phyloP scores from a whole-genome alignment of 2,113 vertebrate genomes.

The Anhinga anhinga region DNA sequence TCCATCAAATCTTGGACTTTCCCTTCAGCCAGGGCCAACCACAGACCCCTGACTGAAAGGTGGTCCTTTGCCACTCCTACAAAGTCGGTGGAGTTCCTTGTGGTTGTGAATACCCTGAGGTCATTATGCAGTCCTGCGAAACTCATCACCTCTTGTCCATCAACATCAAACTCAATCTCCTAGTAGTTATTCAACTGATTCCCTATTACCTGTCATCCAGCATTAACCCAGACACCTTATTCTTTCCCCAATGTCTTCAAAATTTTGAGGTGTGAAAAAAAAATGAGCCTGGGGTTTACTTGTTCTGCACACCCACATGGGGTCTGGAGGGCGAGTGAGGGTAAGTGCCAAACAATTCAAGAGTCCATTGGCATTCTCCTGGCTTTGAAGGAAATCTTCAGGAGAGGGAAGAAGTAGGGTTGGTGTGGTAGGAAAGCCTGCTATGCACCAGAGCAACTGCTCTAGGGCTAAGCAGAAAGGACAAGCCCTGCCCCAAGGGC shows the following conservation, averaged over 20 bases:
- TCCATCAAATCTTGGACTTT: not conserved
- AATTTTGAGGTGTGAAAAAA: not conserved
- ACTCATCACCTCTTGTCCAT: not conserved
- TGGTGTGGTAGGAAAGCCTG: not conserved
- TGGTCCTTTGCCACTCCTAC: not conserved
- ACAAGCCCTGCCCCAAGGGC: not conserved
- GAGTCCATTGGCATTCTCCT: not conserved
- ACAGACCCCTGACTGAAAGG: not conserved
- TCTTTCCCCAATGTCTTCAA: not conserved
- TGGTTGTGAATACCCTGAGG: not conserved
- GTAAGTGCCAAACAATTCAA: not conserved
- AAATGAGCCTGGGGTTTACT: not conserved
- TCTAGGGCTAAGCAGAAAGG: not conserved
- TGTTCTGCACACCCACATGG: not conserved
- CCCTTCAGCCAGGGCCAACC: not conserved
- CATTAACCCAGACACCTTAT: not conserved
- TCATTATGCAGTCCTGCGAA: not conserved
- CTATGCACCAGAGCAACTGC: not conserved
- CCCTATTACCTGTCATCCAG: not conserved
- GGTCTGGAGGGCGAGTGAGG: not conserved
- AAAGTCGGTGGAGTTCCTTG: not conserved
- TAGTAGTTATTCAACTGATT: not conserved
- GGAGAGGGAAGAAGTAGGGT: not conserved
- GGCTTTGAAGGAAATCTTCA: not conserved
- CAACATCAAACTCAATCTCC: not conserved